Evolutionary conservation across 2,113 vertebrate genomes (phyloP).

Genomic region (Amphiprion percula): DNA sequence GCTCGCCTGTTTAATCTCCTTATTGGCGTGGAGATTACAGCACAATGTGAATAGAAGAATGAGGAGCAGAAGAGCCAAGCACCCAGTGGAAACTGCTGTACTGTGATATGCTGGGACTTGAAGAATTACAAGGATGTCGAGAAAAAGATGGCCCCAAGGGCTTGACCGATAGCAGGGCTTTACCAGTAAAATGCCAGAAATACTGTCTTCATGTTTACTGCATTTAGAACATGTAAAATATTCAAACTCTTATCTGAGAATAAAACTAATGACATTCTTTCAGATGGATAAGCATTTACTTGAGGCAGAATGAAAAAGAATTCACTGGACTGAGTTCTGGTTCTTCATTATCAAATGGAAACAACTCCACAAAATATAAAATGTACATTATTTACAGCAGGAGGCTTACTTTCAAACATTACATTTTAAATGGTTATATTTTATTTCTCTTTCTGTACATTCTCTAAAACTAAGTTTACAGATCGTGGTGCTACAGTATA

Average conservation of each 20-base stretch:
- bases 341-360: too few species aligned
- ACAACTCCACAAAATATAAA: too few species aligned
- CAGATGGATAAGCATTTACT: too few species aligned
- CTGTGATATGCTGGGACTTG: slow-evolving; percentile 22
- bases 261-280: not conserved
- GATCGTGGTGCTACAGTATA: too few species aligned
- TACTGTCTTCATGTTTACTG: not conserved
- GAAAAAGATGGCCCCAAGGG: slow-evolving; percentile 4
- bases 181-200: not conserved
- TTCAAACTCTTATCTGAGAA: not conserved
- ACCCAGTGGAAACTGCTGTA: slow-evolving; percentile 28
- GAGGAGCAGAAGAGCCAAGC: slow-evolving; percentile 29
- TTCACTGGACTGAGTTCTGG: too few species aligned
- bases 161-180: not conserved
- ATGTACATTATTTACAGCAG: too few species aligned
- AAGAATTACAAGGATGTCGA: slow-evolving; percentile 44
- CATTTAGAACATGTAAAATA: not conserved
- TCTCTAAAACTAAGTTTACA: too few species aligned
- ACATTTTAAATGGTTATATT: too few species aligned
- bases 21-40: slow-evolving; percentile 79
- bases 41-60: slow-evolving; percentile 61
- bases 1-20: slow-evolving; percentile 82
- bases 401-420: too few species aligned
- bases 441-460: too few species aligned
- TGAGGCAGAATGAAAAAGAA: too few species aligned